phyloP scores from a whole-genome alignment of 2,797 vertebrate species.

The Eulemur coronatus region DNA sequence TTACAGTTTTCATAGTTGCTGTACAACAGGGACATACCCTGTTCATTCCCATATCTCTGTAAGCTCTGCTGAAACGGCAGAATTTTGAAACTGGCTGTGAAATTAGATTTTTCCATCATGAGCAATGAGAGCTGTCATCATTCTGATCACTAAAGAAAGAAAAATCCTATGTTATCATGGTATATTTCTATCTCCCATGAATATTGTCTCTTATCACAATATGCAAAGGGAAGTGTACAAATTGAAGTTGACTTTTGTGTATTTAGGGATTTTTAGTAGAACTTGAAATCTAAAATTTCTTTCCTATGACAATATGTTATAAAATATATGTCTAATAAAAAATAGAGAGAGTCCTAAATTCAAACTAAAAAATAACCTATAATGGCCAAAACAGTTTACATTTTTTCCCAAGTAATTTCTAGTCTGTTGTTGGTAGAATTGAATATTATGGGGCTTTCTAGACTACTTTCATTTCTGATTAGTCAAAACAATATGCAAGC shows the following conservation, averaged over 20 bases:
- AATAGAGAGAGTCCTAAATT: not conserved
- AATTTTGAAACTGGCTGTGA: conserved; percentile 29
- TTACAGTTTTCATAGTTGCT: not conserved
- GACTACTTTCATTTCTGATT: not conserved
- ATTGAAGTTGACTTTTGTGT: conserved; percentile 37
- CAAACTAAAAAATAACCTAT: not conserved
- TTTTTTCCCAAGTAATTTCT: not conserved
- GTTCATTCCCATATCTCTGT: not conserved
- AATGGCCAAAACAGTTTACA: not conserved
- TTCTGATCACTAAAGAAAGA: not conserved
- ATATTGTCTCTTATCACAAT: conserved; percentile 33
- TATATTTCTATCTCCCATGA: conserved; percentile 33
- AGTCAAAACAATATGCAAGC: not conserved
- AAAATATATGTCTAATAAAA: not conserved
- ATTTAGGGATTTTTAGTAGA: conserved; percentile 5
- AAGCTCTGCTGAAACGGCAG: conserved; percentile 42
- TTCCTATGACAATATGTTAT: not conserved
- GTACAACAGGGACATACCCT: not conserved
- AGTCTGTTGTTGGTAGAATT: not conserved
- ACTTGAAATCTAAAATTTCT: not conserved
- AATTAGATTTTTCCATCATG: conserved; percentile 56
- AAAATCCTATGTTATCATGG: not conserved
- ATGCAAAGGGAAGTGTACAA: not conserved
- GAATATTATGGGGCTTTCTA: not conserved
- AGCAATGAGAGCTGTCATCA: conserved; percentile 27